These are phyloP conservation scores for Idaea aversata DNA, from an alignment of 2,888 invertebrate genomes.

Conservation along the genomic window DNA sequence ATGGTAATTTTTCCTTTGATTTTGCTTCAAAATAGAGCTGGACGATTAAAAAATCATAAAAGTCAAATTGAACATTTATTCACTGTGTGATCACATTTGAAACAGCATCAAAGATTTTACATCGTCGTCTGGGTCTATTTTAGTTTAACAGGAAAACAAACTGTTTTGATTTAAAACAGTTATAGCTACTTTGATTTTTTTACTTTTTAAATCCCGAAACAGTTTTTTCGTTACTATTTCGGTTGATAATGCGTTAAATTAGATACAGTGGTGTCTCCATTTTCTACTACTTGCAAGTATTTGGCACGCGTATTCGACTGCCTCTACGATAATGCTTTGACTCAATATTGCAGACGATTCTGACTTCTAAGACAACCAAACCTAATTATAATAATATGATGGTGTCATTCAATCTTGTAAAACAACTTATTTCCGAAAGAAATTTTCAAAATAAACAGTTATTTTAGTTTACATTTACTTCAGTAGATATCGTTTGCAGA, in stretches of 20 bases:
- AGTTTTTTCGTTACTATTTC: not conserved
- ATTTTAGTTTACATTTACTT: too few relatives aligned
- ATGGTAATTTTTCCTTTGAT: not conserved
- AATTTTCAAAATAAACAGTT: too few relatives aligned
- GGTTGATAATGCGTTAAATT: not conserved
- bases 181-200: not conserved
- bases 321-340: not conserved
- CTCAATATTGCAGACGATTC: not conserved
- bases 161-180: not conserved
- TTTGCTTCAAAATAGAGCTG: not conserved
- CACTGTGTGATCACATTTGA: constrained; percentile 1
- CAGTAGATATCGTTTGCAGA: too few relatives aligned
- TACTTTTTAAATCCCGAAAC: not conserved
- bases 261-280: not conserved
- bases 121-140: not conserved
- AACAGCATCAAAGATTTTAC: not conserved
- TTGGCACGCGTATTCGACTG: not conserved
- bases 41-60: not conserved
- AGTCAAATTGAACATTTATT: constrained; percentile 1
- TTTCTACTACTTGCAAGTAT: not conserved
- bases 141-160: not conserved
- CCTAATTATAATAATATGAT: too few relatives aligned
- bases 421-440: too few relatives aligned
- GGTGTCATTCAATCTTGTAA: too few relatives aligned
- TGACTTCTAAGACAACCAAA: not conserved